A percentile compares a stretch with the other conserved stretches of the same genome.
Conservation (phyloP, 2,113 vertebrate genomes). For the Promerops cafer region DNA sequence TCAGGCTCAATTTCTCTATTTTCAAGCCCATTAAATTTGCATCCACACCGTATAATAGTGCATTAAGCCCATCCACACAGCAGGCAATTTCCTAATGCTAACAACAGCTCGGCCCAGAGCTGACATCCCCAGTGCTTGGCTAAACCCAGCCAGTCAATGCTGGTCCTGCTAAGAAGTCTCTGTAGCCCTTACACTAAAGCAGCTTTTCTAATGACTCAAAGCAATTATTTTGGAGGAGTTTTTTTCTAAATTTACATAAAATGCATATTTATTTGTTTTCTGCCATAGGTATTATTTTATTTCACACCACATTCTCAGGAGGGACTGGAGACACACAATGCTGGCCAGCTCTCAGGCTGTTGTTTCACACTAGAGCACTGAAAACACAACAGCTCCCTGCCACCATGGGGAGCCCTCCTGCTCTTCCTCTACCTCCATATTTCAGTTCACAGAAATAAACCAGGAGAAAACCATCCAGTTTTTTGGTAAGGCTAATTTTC, state of each 20-base stretch:
- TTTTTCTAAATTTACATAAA: not conserved
- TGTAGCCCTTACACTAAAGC: not conserved
- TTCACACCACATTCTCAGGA: not conserved
- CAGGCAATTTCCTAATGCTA: conserved; percentile 21
- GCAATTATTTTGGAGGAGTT: not conserved
- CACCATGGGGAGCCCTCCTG: not conserved
- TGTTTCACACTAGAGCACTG: not conserved
- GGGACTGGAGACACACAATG: not conserved
- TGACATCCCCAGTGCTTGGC: not conserved
- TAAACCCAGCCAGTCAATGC: not conserved
- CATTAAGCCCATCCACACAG: conserved; percentile 21
- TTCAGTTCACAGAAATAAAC: not conserved
- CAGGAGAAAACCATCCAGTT: not conserved
- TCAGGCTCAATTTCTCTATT: conserved; percentile 22
- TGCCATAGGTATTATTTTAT: not conserved
- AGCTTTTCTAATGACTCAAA: not conserved
- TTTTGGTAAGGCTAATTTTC: not conserved
- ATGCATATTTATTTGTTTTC: not conserved
- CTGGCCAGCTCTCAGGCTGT: not conserved
- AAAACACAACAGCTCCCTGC: not conserved
- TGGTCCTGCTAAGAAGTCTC: not conserved
- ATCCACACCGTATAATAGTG: conserved; percentile 8
- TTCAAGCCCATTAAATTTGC: conserved; percentile 48
- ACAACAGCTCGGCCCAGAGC: not conserved
- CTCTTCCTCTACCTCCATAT: not conserved